Percentiles rank a stretch among this genome's conserved stretches.
These are phyloP conservation scores for Arizona elegans DNA, from an alignment of 2,113 vertebrate species.

Conservation along the genomic window DNA sequence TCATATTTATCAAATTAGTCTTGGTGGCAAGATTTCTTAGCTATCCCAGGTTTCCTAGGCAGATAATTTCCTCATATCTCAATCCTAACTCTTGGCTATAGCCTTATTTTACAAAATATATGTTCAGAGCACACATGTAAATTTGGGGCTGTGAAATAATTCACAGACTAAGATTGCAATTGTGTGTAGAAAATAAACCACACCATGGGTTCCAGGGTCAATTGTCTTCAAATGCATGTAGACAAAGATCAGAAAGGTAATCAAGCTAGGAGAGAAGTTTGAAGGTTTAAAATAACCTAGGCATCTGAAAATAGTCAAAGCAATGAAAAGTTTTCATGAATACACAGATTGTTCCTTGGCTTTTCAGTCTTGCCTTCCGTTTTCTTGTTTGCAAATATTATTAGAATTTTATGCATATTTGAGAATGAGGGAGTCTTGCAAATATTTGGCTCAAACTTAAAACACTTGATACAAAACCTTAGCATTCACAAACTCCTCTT, in stretches of 20 bases:
- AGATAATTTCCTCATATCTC: background rate
- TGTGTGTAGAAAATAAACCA: background rate
- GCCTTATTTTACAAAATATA: background rate
- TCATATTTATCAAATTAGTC: background rate
- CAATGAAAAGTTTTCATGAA: background rate
- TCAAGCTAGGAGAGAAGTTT: background rate
- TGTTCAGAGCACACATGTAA: background rate
- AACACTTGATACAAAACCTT: constrained; percentile 37
- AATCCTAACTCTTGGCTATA: background rate
- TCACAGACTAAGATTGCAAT: background rate
- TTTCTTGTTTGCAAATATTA: constrained; percentile 41
- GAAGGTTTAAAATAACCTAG: background rate
- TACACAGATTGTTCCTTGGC: constrained; percentile 1
- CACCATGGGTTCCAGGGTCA: background rate
- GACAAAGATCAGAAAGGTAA: background rate
- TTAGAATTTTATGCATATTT: constrained; percentile 55
- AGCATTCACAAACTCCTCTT: constrained; percentile 22
- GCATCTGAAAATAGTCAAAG: background rate
- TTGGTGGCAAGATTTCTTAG: background rate
- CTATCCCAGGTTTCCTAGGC: background rate
- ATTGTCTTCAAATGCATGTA: background rate
- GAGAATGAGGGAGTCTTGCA: constrained; percentile 43
- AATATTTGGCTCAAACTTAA: constrained; percentile 31
- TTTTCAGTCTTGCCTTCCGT: background rate
- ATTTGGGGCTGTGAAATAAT: background rate